These are phyloP conservation scores for Girardia tigrina DNA, from an alignment of 2,888 invertebrate species.

Conservation along the genomic window DNA sequence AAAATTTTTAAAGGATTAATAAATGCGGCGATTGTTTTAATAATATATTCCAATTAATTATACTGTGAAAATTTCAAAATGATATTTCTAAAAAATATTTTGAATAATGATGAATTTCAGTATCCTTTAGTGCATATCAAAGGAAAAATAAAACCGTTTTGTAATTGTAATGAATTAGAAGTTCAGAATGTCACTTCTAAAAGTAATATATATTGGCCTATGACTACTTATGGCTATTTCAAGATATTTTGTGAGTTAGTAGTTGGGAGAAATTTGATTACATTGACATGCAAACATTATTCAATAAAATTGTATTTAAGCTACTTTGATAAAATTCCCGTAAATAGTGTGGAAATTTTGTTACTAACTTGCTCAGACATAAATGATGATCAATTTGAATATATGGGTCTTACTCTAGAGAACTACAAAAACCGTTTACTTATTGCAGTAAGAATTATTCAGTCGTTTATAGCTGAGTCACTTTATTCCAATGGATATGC, in stretches of 20 bases:
- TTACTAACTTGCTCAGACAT: background rate
- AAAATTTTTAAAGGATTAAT: too few relatives aligned
- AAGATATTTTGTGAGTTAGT: background rate
- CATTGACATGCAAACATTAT: background rate
- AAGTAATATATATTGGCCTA: background rate
- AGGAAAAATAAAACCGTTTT: background rate
- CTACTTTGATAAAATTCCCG: background rate
- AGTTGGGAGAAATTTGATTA: background rate
- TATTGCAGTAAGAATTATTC: background rate
- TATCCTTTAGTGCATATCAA: background rate
- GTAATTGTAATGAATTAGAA: background rate
- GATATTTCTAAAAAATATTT: background rate
- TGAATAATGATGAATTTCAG: background rate
- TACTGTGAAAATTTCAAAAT: too few relatives aligned
- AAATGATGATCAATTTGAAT: background rate
- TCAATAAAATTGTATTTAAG: background rate
- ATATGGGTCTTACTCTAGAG: background rate
- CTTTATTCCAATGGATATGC: background rate
- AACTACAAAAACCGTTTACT: background rate
- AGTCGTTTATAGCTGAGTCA: background rate
- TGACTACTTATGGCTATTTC: background rate
- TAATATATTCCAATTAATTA: too few relatives aligned
- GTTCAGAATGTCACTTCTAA: background rate
- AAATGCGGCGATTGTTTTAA: too few relatives aligned
- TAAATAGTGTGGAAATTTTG: background rate